Evolutionary conservation across 2,113 vertebrate genomes (phyloP).

Genomic region (Ceuthmochares aereus): DNA sequence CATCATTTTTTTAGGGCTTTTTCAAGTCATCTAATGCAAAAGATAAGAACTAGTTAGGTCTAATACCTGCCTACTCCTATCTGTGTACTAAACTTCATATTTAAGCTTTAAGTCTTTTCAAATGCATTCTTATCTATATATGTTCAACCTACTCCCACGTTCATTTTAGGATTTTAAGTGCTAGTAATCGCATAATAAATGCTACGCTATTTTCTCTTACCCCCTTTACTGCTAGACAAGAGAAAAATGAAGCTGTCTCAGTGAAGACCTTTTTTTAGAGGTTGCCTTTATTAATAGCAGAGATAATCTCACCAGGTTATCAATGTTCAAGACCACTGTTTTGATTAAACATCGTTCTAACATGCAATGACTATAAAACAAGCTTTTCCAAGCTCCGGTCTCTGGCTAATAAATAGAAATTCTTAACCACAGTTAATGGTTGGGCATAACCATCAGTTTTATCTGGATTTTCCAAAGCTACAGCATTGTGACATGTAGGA

Average conservation of each 20-base stretch:
- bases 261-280: constrained; percentile 53
- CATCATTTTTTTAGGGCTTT: background rate
- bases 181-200: constrained; percentile 52
- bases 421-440: background rate
- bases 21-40: background rate
- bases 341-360: background rate
- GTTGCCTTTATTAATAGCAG: constrained; percentile 59
- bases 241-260: constrained; percentile 31
- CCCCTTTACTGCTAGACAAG: constrained; percentile 30
- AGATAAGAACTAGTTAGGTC: background rate
- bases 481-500: background rate
- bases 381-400: background rate
- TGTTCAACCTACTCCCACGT: background rate
- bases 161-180: constrained; percentile 29
- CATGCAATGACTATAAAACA: background rate
- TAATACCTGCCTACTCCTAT: background rate
- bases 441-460: background rate
- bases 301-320: constrained; percentile 50
- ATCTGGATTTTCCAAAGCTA: background rate
- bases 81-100: background rate
- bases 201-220: constrained; percentile 37
- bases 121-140: background rate
- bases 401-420: background rate
- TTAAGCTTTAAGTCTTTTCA: background rate
- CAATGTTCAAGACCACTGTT: background rate